These are phyloP conservation scores for Nasonia giraulti DNA, from an alignment of 1,140 invertebrate species.

Conservation along the genomic window DNA sequence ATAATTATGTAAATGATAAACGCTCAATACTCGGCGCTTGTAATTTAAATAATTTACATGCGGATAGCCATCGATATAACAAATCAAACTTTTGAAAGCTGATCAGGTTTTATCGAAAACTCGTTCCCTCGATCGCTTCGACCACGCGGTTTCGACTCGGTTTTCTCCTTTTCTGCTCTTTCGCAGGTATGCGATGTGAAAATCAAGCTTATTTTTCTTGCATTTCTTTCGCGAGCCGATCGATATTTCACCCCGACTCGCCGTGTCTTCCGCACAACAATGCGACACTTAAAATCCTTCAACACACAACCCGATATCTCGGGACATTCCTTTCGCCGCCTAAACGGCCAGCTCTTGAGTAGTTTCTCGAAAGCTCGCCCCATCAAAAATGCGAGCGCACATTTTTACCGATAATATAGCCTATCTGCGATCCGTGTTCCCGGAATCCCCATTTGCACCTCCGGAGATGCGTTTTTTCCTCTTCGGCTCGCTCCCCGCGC, in stretches of 20 bases:
- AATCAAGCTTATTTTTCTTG: too few relatives aligned
- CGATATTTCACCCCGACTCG: too few relatives aligned
- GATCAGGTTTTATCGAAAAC: conserved; percentile 19
- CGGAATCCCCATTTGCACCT: not conserved
- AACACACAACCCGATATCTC: too few relatives aligned
- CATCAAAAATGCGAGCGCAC: not conserved
- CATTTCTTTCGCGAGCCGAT: too few relatives aligned
- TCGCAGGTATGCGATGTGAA: too few relatives aligned
- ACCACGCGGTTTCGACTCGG: not conserved
- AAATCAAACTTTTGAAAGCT: conserved; percentile 23
- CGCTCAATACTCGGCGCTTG: not conserved
- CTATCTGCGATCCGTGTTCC: conserved; percentile 21
- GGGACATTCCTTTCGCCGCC: too few relatives aligned
- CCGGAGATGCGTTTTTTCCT: not conserved
- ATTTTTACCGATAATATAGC: conserved; percentile 14
- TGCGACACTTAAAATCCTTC: too few relatives aligned
- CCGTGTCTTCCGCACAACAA: too few relatives aligned
- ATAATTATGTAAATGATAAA: conserved; percentile 26
- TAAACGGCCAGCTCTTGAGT: not conserved
- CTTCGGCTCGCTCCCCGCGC: too few relatives aligned
- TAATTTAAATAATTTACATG: conserved; percentile 32
- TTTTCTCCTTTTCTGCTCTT: too few relatives aligned
- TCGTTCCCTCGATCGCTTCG: not conserved
- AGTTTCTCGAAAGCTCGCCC: not conserved
- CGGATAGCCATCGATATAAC: conserved; percentile 9